These are phyloP conservation scores for Fissipunctia ypsillon DNA, from an alignment of 2,888 invertebrate species.

Conservation along the genomic window DNA sequence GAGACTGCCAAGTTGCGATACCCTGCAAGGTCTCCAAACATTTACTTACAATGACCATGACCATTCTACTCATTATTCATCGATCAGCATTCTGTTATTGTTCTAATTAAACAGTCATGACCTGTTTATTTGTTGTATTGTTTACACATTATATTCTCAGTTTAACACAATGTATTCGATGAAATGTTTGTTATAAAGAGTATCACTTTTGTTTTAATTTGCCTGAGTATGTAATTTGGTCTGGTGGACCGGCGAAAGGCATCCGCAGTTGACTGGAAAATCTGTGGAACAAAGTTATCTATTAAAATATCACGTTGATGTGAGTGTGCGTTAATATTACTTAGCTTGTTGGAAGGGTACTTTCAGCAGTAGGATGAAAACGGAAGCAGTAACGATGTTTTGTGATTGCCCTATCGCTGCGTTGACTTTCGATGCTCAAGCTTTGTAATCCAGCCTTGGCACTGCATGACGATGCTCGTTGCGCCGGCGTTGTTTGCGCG, in stretches of 20 bases:
- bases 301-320: slow-evolving; percentile 2
- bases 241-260: slow-evolving; percentile 19
- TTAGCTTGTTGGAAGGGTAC: not conserved
- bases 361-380: slow-evolving; percentile 1
- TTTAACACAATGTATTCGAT: slow-evolving; percentile 35
- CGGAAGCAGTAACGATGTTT: not conserved
- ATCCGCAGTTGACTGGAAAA: slow-evolving; percentile 43
- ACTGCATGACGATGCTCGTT: too few relatives aligned
- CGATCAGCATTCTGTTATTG: slow-evolving; percentile 58
- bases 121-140: slow-evolving; percentile 54
- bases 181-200: slow-evolving; percentile 42
- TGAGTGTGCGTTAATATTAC: slow-evolving; percentile 2
- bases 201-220: slow-evolving; percentile 44
- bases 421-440: not conserved
- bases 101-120: slow-evolving; percentile 59
- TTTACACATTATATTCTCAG: slow-evolving; percentile 36
- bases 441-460: not conserved
- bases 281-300: slow-evolving; percentile 8
- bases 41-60: slow-evolving; percentile 35
- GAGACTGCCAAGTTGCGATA: slow-evolving; percentile 1
- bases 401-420: not conserved
- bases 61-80: slow-evolving; percentile 46
- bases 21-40: slow-evolving; percentile 2
- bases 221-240: slow-evolving; percentile 7
- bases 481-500: not conserved